These are phyloP conservation scores for Drosophila dunni DNA, from an alignment of 1,140 invertebrate genomes.

Conservation along the genomic window DNA sequence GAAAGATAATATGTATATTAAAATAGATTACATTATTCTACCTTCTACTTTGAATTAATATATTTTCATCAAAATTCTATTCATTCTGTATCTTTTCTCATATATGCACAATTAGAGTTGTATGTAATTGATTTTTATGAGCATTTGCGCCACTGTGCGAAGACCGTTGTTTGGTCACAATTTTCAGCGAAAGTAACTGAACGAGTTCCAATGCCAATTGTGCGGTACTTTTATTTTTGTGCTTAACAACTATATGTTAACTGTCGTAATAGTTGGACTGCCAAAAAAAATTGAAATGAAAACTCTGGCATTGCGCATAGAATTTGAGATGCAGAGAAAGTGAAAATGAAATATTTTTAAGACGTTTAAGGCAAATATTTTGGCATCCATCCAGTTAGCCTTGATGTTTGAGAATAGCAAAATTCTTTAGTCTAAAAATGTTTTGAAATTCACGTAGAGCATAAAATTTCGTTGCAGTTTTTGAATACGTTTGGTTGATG, in stretches of 20 bases:
- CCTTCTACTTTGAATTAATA: no score
- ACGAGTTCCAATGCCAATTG: conserved; percentile 73
- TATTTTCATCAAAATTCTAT: no score
- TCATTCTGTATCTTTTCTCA: no score
- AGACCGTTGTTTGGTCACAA: conserved; percentile 29
- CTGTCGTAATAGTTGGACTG: conserved; percentile 71
- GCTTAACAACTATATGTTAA: conserved; percentile 53
- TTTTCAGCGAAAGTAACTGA: conserved; percentile 83
- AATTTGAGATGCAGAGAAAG: conserved; percentile 56
- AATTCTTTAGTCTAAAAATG: conserved; percentile 73
- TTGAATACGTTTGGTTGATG: conserved; percentile 74
- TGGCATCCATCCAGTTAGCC: conserved; percentile 16
- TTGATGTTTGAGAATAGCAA: conserved; percentile 20
- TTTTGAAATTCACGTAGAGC: conserved; percentile 80
- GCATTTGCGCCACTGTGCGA: conserved; percentile 17
- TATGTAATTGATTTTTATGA: background rate
- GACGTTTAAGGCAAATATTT: background rate
- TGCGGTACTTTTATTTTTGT: conserved; percentile 63
- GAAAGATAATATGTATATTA: no score
- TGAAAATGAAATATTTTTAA: conserved; percentile 12
- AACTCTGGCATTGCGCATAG: conserved; percentile 39
- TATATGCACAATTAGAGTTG: no score
- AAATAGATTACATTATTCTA: no score
- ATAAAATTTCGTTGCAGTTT: conserved; percentile 77
- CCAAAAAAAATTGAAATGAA: conserved; percentile 38